These are phyloP conservation scores for Podabrus alpinus DNA, from an alignment of 2,888 invertebrate species.

Conservation along the genomic window DNA sequence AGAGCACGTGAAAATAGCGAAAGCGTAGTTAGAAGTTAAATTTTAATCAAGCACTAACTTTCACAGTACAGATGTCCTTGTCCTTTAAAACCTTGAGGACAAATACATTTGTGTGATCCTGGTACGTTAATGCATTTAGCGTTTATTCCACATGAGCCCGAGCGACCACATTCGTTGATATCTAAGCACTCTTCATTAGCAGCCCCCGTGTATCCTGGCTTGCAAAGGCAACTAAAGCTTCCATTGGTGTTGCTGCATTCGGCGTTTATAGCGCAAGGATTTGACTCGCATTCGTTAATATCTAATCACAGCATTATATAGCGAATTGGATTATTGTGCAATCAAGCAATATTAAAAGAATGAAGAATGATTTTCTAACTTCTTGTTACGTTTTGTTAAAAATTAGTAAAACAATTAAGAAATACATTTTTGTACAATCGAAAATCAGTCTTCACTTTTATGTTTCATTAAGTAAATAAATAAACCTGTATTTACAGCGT, in stretches of 20 bases:
- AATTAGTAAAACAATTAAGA: constrained; percentile 9
- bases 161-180: constrained; percentile 72
- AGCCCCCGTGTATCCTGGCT: constrained; percentile 69
- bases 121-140: constrained; percentile 81
- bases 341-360: constrained; percentile 6
- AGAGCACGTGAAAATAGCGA: constrained; percentile 9
- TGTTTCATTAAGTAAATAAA: constrained; percentile 10
- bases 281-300: constrained; percentile 72
- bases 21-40: constrained; percentile 10
- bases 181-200: constrained; percentile 67
- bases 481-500: neutral
- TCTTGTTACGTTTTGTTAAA: constrained; percentile 12
- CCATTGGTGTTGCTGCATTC: constrained; percentile 77
- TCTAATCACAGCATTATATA: constrained; percentile 57
- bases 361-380: constrained; percentile 43
- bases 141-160: constrained; percentile 72
- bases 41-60: constrained; percentile 64
- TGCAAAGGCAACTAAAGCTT: constrained; percentile 75
- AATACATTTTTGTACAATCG: constrained; percentile 49
- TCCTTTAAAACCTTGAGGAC: constrained; percentile 76
- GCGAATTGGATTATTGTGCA: constrained; percentile 9
- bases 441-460: constrained; percentile 54
- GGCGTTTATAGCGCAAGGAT: constrained; percentile 72
- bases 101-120: constrained; percentile 79
- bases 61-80: constrained; percentile 75